Evolutionary conservation across 92 coral and sea anemone species (phyloP), one percentile per base, ranked within the genome.

Genomic region (Parazoanthus atlanticus): DNA sequence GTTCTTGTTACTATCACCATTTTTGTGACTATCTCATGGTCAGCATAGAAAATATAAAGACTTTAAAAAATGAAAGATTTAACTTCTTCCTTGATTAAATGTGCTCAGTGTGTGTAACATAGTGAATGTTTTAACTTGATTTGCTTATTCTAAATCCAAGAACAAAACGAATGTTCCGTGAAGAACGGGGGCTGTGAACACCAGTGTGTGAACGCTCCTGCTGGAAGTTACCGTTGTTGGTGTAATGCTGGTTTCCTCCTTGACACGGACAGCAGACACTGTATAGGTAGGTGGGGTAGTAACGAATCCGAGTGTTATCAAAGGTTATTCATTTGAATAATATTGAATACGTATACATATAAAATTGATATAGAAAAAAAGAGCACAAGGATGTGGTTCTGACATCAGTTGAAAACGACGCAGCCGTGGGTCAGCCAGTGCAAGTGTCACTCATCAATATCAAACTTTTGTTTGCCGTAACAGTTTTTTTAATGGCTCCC

Each of bases 121-220:
- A 75, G 49, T 41, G 11, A 23, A 33, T 8, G 11, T 19, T 26
- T 13, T 16, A 52, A 52, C 16, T 6, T 80, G 38, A 31, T 49
- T 56, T 54, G 9, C 25, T 28, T 80, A 11, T 36, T 61, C 6
- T 8, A 46, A 52, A 80, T 74, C 28, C 54, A 69, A 95, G 98
- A 95, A 52, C 91, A 88, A 73, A 88, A 95, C 83, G 98, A 95
- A 34, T 95, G 98, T 52, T 58, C 91, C 8, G 98, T 95, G 2
- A 90, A 86, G 78, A 95, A 95, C 85, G 98, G 98, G 52, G 98
- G 98, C 36, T 95, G 98, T 90, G 93, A 88, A 40, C 98, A 95
- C 76, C 85, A 76, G 36, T 95, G 98, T 72, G 56, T 90, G 23
- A 95, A 95, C 79, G 88, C 89, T 79, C 98, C 98, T 33, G 82